Conservation (phyloP, 30 jellyfish, hydroid and myxozoan species). For the Mastigias papua region DNA sequence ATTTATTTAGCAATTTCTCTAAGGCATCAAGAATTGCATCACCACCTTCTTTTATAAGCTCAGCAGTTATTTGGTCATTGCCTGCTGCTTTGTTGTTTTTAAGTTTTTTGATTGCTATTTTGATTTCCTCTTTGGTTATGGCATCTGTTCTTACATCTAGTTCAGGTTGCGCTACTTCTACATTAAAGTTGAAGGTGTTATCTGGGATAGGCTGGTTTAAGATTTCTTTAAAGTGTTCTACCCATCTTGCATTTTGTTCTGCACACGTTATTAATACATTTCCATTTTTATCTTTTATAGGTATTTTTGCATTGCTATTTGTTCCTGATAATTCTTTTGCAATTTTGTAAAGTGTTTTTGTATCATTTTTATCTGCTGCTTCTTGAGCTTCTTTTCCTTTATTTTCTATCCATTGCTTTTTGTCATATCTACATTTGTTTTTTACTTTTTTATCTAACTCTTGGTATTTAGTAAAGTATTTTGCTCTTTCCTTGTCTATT, state of each 20-base stretch:
- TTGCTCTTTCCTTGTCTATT: neutral
- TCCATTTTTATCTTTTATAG: conserved; percentile 25
- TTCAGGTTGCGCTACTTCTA: neutral
- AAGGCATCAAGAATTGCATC: neutral
- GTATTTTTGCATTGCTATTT: conserved; percentile 3
- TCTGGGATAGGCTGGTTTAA: conserved; percentile 6
- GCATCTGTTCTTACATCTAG: conserved; percentile 1
- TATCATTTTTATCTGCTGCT: conserved; percentile 16
- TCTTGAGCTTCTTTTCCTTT: conserved; percentile 16
- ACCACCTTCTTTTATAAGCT: conserved; percentile 13
- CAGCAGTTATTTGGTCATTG: conserved; percentile 4
- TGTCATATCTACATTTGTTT: neutral
- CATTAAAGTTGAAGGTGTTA: neutral
- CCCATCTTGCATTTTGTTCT: conserved; percentile 25
- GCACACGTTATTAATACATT: neutral
- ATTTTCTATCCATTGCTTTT: neutral
- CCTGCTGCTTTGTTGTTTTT: conserved; percentile 2
- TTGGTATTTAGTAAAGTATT: neutral
- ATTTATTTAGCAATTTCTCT: neutral
- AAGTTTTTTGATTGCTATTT: neutral
- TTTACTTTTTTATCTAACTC: conserved; percentile 10
- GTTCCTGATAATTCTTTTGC: neutral
- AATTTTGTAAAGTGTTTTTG: conserved; percentile 5
- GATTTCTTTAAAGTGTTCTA: conserved; percentile 13
- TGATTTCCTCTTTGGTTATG: conserved; percentile 1